Evolutionary conservation across 2,888 invertebrate species (phyloP).

Genomic region (Parnassius glacialis): DNA sequence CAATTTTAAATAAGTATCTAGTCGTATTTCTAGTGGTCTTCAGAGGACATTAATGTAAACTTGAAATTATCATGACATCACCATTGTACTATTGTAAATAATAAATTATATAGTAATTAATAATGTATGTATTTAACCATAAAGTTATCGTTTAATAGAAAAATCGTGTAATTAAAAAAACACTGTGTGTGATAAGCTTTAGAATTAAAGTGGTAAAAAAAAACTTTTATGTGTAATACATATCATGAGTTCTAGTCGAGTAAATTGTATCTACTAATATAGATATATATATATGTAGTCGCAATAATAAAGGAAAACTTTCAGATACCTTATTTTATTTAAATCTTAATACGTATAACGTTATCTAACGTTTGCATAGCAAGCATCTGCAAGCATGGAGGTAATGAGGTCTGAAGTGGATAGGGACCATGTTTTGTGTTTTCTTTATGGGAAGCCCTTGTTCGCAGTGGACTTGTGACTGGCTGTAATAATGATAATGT

Average conservation of each 20-base stretch:
- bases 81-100: conserved; percentile 10
- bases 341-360: neutral
- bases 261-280: conserved; percentile 17
- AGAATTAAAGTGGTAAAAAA: conserved; percentile 7
- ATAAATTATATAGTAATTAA: neutral
- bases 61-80: conserved; percentile 9
- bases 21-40: neutral
- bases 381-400: no score
- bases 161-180: conserved; percentile 4
- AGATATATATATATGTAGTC: conserved; percentile 22
- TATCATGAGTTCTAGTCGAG: conserved; percentile 30
- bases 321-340: conserved; percentile 1
- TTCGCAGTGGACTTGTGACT: no score
- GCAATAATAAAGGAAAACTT: conserved; percentile 16
- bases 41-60: neutral
- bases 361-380: no score
- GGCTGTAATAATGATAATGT: no score
- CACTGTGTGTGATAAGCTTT: conserved; percentile 9
- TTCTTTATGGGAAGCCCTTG: no score
- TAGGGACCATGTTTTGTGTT: no score
- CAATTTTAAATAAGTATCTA: no score
- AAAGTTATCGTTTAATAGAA: conserved; percentile 1
- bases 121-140: conserved; percentile 1
- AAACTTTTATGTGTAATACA: conserved; percentile 30
- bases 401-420: no score